Percentiles rank a stretch among this genome's conserved stretches.
phyloP scores from a whole-genome alignment of 2,888 invertebrate genomes.

The Plemyria rubiginata region DNA sequence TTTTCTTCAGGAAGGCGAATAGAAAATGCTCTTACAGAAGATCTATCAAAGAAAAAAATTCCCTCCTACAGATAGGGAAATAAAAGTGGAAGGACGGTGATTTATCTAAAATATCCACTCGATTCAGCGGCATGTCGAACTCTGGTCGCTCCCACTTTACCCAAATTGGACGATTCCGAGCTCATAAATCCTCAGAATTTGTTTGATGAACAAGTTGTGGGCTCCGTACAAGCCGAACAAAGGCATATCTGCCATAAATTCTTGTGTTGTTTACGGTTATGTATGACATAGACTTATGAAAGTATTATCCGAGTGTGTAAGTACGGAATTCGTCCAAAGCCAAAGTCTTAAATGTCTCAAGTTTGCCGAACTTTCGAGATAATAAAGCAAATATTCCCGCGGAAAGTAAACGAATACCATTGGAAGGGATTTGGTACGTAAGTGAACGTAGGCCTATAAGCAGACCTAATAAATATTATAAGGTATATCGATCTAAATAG shows the following conservation, averaged over 20 bases:
- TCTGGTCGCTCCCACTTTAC: slow-evolving; percentile 78
- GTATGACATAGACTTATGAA: slow-evolving; percentile 69
- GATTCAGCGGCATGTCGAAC: slow-evolving; percentile 78
- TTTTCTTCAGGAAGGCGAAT: neutral
- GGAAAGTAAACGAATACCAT: slow-evolving; percentile 4
- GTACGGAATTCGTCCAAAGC: slow-evolving; percentile 56
- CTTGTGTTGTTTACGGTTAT: slow-evolving; percentile 73
- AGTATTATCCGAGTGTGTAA: slow-evolving; percentile 64
- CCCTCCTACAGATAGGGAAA: slow-evolving; percentile 74
- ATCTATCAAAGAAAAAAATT: slow-evolving; percentile 76
- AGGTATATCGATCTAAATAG: no score
- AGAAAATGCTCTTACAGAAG: slow-evolving; percentile 39
- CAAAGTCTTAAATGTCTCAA: slow-evolving; percentile 57
- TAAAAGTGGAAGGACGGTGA: slow-evolving; percentile 72
- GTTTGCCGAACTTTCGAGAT: slow-evolving; percentile 55
- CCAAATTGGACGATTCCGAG: slow-evolving; percentile 80
- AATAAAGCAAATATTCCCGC: slow-evolving; percentile 44
- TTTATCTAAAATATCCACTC: slow-evolving; percentile 83
- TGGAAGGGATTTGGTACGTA: neutral
- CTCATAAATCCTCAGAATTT: slow-evolving; percentile 78
- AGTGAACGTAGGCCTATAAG: neutral
- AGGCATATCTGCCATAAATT: slow-evolving; percentile 72
- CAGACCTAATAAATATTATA: neutral
- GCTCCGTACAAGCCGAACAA: slow-evolving; percentile 67
- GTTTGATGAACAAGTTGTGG: slow-evolving; percentile 75